Conservation (phyloP, 2,888 invertebrate species). For the Cylloceria caligata region DNA sequence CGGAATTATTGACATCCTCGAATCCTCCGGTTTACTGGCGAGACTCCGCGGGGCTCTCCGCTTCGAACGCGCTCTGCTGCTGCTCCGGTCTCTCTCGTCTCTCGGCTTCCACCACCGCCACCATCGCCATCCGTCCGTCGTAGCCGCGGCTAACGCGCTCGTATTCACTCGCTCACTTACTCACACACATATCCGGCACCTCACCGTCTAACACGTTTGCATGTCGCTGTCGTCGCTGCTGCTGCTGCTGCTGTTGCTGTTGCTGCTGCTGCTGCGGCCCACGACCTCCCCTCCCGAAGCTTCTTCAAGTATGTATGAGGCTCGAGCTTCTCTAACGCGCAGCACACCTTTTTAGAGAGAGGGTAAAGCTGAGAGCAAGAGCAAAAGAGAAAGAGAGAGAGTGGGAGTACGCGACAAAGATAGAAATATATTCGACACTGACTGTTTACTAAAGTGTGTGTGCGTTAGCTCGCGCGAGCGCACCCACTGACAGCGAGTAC, state of each 20-base stretch:
- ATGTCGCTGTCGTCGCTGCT: conserved; percentile 30
- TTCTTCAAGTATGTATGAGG: conserved; percentile 65
- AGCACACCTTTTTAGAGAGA: conserved; percentile 64
- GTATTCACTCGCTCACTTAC: conserved; percentile 55
- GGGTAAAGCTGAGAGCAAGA: no score
- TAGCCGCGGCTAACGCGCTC: conserved; percentile 38
- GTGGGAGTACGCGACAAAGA: conserved; percentile 21
- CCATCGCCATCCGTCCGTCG: conserved; percentile 46
- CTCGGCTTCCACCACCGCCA: conserved; percentile 57
- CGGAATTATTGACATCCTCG: conserved; percentile 79
- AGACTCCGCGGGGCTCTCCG: conserved; percentile 66
- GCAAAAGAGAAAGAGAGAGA: conserved; percentile 15
- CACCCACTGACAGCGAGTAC: conserved; percentile 69
- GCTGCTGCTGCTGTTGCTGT: conserved; percentile 31
- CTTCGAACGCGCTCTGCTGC: conserved; percentile 62
- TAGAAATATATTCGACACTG: conserved; percentile 11
- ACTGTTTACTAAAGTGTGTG: background rate
- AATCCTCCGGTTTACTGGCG: conserved; percentile 54
- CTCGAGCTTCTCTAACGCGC: conserved; percentile 58
- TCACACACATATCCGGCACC: background rate
- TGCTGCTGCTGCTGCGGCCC: conserved; percentile 49
- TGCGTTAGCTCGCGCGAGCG: conserved; percentile 56
- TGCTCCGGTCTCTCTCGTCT: conserved; percentile 50
- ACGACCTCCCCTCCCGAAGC: conserved; percentile 56
- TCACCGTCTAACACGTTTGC: conserved; percentile 49